A percentile compares a stretch with the other conserved stretches of the same genome.
Evolutionary conservation across 2,888 invertebrate genomes (phyloP).

Genomic region (Mythimna impura): DNA sequence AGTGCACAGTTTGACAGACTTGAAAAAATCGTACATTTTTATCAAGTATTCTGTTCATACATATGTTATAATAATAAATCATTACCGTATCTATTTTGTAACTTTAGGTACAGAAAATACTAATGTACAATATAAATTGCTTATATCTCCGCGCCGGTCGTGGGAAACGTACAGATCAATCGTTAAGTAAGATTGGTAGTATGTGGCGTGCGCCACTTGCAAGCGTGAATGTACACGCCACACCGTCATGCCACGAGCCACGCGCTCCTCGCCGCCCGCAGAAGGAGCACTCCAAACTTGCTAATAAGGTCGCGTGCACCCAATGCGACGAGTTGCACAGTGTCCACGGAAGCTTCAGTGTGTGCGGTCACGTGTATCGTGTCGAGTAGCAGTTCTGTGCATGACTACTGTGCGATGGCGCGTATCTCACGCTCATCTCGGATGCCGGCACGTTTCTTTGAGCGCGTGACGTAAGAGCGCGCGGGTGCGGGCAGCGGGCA

Average conservation of each 20-base stretch:
- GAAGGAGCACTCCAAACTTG: background rate
- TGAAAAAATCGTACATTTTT: background rate
- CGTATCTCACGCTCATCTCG: conserved; percentile 50
- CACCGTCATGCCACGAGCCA: too few species aligned
- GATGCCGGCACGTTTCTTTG: conserved; percentile 44
- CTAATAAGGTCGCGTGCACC: background rate
- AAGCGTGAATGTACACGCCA: too few species aligned
- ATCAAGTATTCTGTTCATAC: background rate
- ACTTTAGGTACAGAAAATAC: background rate
- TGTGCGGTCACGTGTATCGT: background rate
- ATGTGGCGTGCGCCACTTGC: background rate
- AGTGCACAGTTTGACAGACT: background rate
- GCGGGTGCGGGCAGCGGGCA: background rate
- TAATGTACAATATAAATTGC: too few species aligned
- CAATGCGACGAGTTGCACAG: background rate
- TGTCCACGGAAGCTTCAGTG: background rate
- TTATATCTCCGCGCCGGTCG: background rate
- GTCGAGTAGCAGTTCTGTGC: background rate
- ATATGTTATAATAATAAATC: background rate
- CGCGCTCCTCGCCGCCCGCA: background rate
- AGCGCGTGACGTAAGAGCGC: conserved; percentile 49
- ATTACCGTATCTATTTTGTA: background rate
- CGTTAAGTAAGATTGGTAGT: background rate
- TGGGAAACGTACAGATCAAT: background rate
- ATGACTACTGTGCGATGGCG: background rate